phyloP scores from a whole-genome alignment of 2,888 invertebrate species.

The Drosophila neotestacea region DNA sequence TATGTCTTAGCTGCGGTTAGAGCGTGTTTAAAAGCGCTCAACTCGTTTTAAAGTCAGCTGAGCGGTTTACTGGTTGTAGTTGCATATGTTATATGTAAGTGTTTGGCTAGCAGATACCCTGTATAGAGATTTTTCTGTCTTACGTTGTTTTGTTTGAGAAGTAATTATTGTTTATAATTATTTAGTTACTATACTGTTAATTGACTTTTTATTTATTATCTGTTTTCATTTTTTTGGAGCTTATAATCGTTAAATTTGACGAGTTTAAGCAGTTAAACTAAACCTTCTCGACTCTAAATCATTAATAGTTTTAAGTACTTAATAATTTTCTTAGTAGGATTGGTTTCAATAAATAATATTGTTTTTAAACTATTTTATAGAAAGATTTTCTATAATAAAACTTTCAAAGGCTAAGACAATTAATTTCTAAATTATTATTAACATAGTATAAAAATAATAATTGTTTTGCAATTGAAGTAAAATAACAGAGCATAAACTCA shows the following conservation, averaged over 20 bases:
- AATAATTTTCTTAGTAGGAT: too few species aligned
- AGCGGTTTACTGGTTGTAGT: conserved; percentile 6
- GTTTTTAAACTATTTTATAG: neutral
- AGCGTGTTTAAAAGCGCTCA: conserved; percentile 21
- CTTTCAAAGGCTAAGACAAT: too few species aligned
- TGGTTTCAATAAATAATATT: neutral
- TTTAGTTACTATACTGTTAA: too few species aligned
- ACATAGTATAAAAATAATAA: too few species aligned
- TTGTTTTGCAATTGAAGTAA: too few species aligned
- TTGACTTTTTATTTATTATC: too few species aligned
- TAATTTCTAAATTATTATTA: too few species aligned
- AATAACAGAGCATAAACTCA: too few species aligned
- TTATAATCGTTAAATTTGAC: too few species aligned
- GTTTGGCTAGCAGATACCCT: conserved; percentile 10
- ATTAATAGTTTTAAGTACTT: neutral
- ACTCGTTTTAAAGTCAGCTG: conserved; percentile 31
- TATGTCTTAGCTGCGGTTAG: conserved; percentile 5
- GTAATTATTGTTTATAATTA: neutral
- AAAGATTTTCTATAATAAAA: too few species aligned
- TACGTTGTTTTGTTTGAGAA: neutral
- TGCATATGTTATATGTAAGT: neutral
- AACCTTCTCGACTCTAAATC: neutral
- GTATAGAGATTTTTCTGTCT: neutral
- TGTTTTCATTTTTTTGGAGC: neutral
- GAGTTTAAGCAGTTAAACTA: too few species aligned